Conservation (phyloP, 1,140 invertebrate genomes). For the Phocides pigmalion region DNA sequence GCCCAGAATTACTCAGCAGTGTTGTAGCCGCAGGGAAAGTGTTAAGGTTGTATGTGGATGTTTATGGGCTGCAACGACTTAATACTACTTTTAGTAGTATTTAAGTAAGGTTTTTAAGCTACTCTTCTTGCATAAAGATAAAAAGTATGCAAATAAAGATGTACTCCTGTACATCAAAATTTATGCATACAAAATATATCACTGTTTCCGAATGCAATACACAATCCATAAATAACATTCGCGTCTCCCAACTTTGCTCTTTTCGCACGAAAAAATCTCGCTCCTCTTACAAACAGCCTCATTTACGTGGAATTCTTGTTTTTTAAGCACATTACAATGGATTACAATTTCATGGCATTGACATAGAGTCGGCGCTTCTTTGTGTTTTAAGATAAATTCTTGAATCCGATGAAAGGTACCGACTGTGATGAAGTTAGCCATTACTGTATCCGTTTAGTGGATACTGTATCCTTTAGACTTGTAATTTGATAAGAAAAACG, state of each 20-base stretch:
- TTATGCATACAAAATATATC: background rate
- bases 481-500: too few relatives aligned
- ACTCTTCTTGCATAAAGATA: too few relatives aligned
- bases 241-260: background rate
- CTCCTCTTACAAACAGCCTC: constrained; percentile 8
- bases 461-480: background rate
- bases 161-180: too few relatives aligned
- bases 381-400: background rate
- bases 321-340: constrained; percentile 8
- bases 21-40: too few relatives aligned
- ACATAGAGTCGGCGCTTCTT: constrained; percentile 4
- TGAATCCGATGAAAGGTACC: background rate
- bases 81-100: too few relatives aligned
- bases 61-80: too few relatives aligned
- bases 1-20: too few relatives aligned
- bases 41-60: too few relatives aligned
- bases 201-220: background rate
- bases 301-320: constrained; percentile 15
- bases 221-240: background rate
- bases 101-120: too few relatives aligned
- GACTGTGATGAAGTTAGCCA: background rate
- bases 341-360: background rate
- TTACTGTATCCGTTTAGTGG: background rate
- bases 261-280: background rate
- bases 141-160: too few relatives aligned